Base-by-base conservation (phyloP, 2,113 vertebrate genomes). In the Apeltes quadracus region DNA sequence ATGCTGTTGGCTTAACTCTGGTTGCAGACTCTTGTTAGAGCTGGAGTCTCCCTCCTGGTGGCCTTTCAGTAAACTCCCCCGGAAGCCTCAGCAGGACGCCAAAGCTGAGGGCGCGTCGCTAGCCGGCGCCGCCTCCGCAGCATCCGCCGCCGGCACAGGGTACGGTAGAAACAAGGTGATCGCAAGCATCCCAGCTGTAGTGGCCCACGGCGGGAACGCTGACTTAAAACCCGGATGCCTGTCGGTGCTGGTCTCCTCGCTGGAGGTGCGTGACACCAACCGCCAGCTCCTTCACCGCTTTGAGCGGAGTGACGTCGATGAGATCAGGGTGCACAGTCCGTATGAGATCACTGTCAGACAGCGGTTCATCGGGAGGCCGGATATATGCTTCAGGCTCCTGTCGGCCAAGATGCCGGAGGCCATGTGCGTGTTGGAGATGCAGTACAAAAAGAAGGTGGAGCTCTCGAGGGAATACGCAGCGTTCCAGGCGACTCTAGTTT, bases 11-110 rank as follows among this genome's bases (percentile, higher is more conserved):
- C 39, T 48, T 34, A 7, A 34, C 32, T 34, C 32, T 25, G 78
- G 6, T 83, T 72, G 32, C 86, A 99, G 97, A 84, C 87, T 98
- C 53, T 76, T 99, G 65, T 95, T 93, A 0, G 93, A 97, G 77
- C 92, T 99, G 8, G 97, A 99, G 81, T 95, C 95, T 74, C 96
- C 96, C 0, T 83, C 95, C 29, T 99, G 97, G 98, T 98, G 98
- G 98, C 97, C 96, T 0, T 98, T 98, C 64, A 91, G 94, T 73
- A 93, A 91, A 84, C 92, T 93, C 8, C 93, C 95, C 23, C 95
- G 96, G 96, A 96, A 92, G 85, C 68, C 22, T 0, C 91, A 94
- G 0, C 62, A 81, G 46, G 94, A 96, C 14, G 20, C 64, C 0
- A 95, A 95, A 12, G 71, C 85, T 0, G 91, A 90, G 74, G 92